Percentiles rank a stretch among this genome's conserved stretches.
These are phyloP conservation scores for Limnephilus lunatus DNA, from an alignment of 2,888 invertebrate species.

Conservation along the genomic window DNA sequence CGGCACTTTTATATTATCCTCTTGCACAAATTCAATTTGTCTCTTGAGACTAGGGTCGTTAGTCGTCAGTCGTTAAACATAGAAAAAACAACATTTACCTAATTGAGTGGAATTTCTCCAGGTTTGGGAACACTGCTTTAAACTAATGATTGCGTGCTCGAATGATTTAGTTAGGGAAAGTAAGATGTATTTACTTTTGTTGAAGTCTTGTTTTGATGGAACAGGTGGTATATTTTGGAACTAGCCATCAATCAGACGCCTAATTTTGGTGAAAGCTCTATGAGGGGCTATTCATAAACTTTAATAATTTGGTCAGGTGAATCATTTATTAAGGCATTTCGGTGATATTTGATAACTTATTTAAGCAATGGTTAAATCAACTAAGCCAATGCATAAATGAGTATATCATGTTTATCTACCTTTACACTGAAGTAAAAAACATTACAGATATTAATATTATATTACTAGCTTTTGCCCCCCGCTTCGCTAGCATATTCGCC, in stretches of 20 bases:
- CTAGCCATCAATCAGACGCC: neutral
- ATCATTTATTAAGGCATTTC: neutral
- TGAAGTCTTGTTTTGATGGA: slow-evolving; percentile 2
- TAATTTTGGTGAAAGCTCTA: neutral
- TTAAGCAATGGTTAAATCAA: neutral
- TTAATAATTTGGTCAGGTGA: neutral
- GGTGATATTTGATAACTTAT: neutral
- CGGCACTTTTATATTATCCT: neutral
- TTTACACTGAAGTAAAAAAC: neutral
- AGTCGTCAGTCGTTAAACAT: neutral
- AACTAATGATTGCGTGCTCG: neutral
- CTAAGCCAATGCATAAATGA: neutral
- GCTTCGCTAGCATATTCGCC: no score
- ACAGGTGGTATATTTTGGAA: neutral
- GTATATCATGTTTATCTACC: neutral
- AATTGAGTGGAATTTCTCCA: neutral
- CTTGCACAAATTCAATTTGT: neutral
- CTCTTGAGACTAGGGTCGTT: neutral
- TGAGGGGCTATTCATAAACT: neutral
- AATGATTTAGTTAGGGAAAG: neutral
- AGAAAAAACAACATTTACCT: neutral
- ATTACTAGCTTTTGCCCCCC: no score
- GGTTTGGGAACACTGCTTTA: neutral
- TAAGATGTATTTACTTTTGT: neutral
- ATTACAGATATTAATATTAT: no score